Evolutionary conservation across 2,888 invertebrate genomes (phyloP).

Genomic region (Morpho achilles): DNA sequence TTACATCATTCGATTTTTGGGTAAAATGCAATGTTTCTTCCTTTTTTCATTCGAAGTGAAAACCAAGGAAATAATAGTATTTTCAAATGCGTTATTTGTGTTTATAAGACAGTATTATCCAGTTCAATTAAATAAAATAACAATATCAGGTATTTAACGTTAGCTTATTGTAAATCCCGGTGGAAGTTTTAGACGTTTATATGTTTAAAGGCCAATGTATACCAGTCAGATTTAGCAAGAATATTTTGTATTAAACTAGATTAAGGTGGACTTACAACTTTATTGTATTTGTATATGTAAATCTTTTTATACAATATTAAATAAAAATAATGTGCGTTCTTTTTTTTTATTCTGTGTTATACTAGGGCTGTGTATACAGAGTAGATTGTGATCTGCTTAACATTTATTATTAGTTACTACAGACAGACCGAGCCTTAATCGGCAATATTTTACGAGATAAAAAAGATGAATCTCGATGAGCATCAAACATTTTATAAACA

Average conservation of each 20-base stretch:
- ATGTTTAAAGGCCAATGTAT: slow-evolving; percentile 39
- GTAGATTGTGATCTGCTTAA: too few relatives aligned
- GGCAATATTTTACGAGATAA: too few relatives aligned
- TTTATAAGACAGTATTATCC: slow-evolving; percentile 1
- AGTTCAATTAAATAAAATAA: not conserved
- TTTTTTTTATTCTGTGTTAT: not conserved
- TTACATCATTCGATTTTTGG: too few relatives aligned
- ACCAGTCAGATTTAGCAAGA: slow-evolving; percentile 51
- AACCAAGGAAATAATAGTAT: too few relatives aligned
- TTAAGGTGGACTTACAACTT: slow-evolving; percentile 14
- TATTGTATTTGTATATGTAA: slow-evolving; percentile 23
- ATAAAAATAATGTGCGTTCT: slow-evolving; percentile 13
- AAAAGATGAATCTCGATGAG: too few relatives aligned
- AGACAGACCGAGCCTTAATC: too few relatives aligned
- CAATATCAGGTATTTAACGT: slow-evolving; percentile 1
- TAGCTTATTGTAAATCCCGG: slow-evolving; percentile 42
- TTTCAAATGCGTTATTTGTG: too few relatives aligned
- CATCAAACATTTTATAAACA: too few relatives aligned
- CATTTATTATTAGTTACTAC: too few relatives aligned
- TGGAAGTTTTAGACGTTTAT: slow-evolving; percentile 37
- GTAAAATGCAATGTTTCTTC: too few relatives aligned
- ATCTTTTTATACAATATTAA: slow-evolving; percentile 28
- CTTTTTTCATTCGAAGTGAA: too few relatives aligned
- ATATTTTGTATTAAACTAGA: slow-evolving; percentile 25
- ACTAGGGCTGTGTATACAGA: too few relatives aligned